These are phyloP conservation scores for Papilio glaucus DNA, from an alignment of 1,140 invertebrate species.

Conservation along the genomic window DNA sequence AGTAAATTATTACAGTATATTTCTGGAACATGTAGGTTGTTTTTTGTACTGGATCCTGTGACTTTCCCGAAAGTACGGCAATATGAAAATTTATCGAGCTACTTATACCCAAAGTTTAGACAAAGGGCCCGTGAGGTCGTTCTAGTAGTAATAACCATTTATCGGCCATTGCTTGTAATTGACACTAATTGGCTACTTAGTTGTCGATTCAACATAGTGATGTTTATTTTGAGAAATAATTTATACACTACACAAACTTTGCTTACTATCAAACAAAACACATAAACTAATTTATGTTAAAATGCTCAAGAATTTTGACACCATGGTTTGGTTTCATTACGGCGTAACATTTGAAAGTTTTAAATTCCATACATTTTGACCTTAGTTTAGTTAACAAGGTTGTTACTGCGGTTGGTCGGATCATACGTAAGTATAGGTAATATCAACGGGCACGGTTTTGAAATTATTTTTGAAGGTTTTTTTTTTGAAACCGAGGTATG, in stretches of 20 bases:
- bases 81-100: too few species aligned
- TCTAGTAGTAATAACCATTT: too few species aligned
- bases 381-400: slow-evolving; percentile 2
- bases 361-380: slow-evolving; percentile 1
- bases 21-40: too few species aligned
- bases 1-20: too few species aligned
- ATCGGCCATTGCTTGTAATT: neutral
- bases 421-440: neutral
- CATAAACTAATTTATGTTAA: neutral
- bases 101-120: too few species aligned
- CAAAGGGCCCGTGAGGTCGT: too few species aligned
- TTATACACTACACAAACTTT: neutral
- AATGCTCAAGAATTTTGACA: neutral
- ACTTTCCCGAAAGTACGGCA: too few species aligned
- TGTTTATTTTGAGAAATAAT: neutral
- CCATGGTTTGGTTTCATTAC: neutral
- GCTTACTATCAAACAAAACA: neutral
- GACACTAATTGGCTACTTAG: neutral
- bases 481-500: neutral
- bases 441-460: neutral
- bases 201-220: neutral
- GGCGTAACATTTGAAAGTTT: slow-evolving; percentile 20
- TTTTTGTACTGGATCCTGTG: too few species aligned
- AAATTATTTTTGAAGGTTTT: slow-evolving; percentile 4
- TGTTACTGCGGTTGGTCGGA: neutral